Evolutionary conservation across 2,797 vertebrate species (phyloP).

Genomic region (Myotis findleyi): DNA sequence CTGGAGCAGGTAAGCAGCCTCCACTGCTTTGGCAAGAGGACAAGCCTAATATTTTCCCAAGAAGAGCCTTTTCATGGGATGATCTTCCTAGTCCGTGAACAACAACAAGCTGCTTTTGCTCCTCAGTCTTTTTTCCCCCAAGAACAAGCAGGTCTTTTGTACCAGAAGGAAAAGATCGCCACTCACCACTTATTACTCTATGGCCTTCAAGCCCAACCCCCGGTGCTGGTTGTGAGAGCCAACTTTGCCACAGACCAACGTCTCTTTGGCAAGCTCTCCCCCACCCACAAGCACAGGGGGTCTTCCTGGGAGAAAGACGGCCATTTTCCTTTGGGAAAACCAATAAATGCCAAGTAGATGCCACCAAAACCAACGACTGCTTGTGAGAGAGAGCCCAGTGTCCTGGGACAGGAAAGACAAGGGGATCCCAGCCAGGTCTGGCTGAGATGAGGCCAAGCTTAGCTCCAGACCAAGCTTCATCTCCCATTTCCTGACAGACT

Average conservation of each 20-base stretch:
- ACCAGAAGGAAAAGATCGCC: slow-evolving; percentile 31
- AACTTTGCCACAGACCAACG: slow-evolving; percentile 6
- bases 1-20: slow-evolving; percentile 73
- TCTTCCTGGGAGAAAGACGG: slow-evolving; percentile 67
- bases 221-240: slow-evolving; percentile 46
- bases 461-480: not conserved
- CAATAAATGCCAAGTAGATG: slow-evolving; percentile 45
- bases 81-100: slow-evolving; percentile 65
- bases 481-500: slow-evolving; percentile 24
- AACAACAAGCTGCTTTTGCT: slow-evolving; percentile 56
- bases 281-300: slow-evolving; percentile 29
- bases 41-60: slow-evolving; percentile 80
- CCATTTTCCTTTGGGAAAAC: slow-evolving; percentile 62
- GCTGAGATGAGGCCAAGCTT: not conserved
- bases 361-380: not conserved
- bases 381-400: slow-evolving; percentile 41
- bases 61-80: slow-evolving; percentile 71
- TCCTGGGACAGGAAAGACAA: slow-evolving; percentile 12
- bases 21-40: slow-evolving; percentile 68
- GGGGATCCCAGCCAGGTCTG: not conserved
- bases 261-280: not conserved
- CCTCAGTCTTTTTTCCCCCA: slow-evolving; percentile 52
- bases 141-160: slow-evolving; percentile 75
- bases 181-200: slow-evolving; percentile 39
- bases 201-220: slow-evolving; percentile 23